Evolutionary conservation across 2,797 vertebrate species (phyloP), one percentile per base, ranked within the genome.

Genomic region (Alauda arvensis): DNA sequence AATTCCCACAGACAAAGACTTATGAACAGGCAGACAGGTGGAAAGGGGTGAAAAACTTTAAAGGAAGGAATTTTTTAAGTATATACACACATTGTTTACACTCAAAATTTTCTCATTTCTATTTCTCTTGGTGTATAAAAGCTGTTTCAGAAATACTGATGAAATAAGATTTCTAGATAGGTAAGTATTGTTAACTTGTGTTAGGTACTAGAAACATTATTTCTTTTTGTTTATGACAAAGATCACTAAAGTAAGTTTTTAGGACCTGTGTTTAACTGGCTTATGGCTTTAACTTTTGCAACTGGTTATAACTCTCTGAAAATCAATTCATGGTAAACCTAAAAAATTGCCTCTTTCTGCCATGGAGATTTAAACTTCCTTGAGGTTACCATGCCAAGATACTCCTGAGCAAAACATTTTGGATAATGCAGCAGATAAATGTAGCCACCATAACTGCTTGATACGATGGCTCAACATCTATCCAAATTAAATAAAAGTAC

Each of bases 401-500:
- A 61, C 10, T 51, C 12, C 33, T 49, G 23, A 68, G 28, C 1
- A 19, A 74, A 82, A 68, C 7, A 13, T 70, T 90, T 70, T 4
- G 12, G 75, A 65, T 72, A 78, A 90, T 63, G 57, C 31, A 91
- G 40, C 6, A 46, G 83, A 62, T 43, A 85, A 66, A 48, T 28
- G 19, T 33, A 61, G 60, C 53, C 21, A 29, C 23, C 53, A 3
- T 66, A 89, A 93, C 87, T 91, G 66, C 19, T 57, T 10, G 34
- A 90, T 93, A 69, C 57, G 72, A 62, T 18, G 8, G 20, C 65
- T 91, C 65, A 71, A n/a, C 57, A 86, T 40, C 60, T 89, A 83
- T 85, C 77, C 77, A 93, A 91, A 94, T 94, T 89, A 95, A 95
- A 81, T 61, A 81, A 18, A 56, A 82, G 76, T 61, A 43, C 19